Base-by-base conservation (phyloP, 2,113 vertebrate genomes). In the Aptenodytes patagonicus region DNA sequence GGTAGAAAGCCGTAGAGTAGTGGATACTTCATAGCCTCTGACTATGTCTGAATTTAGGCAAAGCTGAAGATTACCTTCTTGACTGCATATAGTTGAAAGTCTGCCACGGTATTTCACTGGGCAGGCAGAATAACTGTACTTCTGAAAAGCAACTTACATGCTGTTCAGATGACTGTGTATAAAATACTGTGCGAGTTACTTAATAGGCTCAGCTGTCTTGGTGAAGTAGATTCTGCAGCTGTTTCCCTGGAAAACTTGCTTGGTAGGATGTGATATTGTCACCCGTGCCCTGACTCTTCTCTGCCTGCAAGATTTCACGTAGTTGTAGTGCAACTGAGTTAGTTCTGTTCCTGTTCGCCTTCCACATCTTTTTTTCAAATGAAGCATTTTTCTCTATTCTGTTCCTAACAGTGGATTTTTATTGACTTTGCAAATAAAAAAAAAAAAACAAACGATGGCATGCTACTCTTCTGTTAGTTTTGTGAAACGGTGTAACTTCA, bases 391-490 rank as follows among this genome's bases (percentile, higher is more conserved):
- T 72, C 80, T 94, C 78, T 71, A 6, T 87, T 82, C 24, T 31
- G 51, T 92, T 95, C 71, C 24, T 83, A 60, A 83, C 38, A 49
- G 85, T 93, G 83, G 44, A 89, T 89, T 96, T 97, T 79, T 95
- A 95, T 82, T 95, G 86, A 91, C 82, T 90, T 95, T 93, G 78
- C 87, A 94, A 95, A 95, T 89, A 84, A 93, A 79, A 44, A 31
- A 5, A 4, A 28, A 18, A 16, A 14, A 32, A 57, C n/a, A n/a
- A n/a, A 77, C 73, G 20, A 10, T n/a, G 36, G 49, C 25, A 58
- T 18, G 62, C 13, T 69, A 20, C 18, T 79, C 25, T 68, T n/a
- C 58, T 78, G 36, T 65, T 64, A 38, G 83, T 71, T 79, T 32
- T 58, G 29, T 77, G 24, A 14, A 64, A 25, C 24, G 26, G 58